These are phyloP conservation scores for Peromyscus aztecus DNA, from an alignment of 2,797 vertebrate genomes.

Conservation along the genomic window DNA sequence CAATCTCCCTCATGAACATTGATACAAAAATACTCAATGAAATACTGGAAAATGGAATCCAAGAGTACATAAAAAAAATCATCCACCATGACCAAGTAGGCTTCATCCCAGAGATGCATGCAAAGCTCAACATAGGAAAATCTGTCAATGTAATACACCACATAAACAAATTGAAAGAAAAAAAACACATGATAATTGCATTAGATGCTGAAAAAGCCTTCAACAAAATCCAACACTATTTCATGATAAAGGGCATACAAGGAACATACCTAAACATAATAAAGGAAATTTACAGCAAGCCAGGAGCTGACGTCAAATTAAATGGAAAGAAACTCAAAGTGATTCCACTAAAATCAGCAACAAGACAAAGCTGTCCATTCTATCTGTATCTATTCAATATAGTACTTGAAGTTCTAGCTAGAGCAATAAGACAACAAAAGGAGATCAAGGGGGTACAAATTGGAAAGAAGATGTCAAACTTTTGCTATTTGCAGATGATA, in stretches of 20 bases:
- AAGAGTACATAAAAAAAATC: neutral
- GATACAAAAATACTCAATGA: neutral
- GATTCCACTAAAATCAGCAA: neutral
- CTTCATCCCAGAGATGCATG: neutral
- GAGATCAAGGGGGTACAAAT: neutral
- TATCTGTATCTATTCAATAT: neutral
- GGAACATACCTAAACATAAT: neutral
- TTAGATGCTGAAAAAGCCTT: neutral
- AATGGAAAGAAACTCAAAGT: neutral
- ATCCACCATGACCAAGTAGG: neutral
- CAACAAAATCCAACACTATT: neutral
- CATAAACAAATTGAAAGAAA: neutral
- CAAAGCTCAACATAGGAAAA: neutral
- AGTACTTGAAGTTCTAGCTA: neutral
- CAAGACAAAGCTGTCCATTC: neutral
- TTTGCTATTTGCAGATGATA: neutral
- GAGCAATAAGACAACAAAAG: neutral
- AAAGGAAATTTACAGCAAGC: neutral
- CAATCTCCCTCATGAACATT: neutral
- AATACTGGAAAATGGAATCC: neutral
- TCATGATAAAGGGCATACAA: neutral
- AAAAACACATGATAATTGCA: neutral
- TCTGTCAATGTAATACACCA: neutral
- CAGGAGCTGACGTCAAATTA: neutral
- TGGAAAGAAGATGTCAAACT: neutral